phyloP scores from a whole-genome alignment of 2,888 invertebrate species.

The Pyralis farinalis region DNA sequence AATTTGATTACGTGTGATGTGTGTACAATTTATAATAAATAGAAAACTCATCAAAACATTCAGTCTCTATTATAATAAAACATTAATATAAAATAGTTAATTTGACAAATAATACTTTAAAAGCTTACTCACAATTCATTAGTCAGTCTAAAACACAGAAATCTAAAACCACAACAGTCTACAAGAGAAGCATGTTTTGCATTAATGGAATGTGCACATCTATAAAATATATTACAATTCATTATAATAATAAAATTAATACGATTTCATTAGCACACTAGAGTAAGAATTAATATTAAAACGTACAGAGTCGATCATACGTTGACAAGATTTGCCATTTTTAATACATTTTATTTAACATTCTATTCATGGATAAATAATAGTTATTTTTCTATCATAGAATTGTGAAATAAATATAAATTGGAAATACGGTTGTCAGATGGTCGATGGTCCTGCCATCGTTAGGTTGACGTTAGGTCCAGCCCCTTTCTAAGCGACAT shows the following conservation, averaged over 20 bases:
- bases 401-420: no score
- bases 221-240: conserved; percentile 75
- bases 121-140: neutral
- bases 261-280: conserved; percentile 79
- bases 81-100: neutral
- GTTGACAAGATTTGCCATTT: conserved; percentile 55
- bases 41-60: neutral
- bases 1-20: no score
- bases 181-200: conserved; percentile 68
- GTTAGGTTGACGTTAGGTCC: no score
- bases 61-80: neutral
- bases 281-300: conserved; percentile 72
- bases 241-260: conserved; percentile 70
- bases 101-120: neutral
- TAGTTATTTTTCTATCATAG: neutral
- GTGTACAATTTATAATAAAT: neutral
- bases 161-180: conserved; percentile 19
- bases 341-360: conserved; percentile 18
- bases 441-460: no score
- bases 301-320: conserved; percentile 49
- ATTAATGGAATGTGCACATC: conserved; percentile 72
- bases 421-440: no score
- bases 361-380: conserved; percentile 1
- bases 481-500: no score
- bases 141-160: neutral